Base-by-base conservation (phyloP, 2,797 vertebrate species). In the Ctenosaura bakeri region DNA sequence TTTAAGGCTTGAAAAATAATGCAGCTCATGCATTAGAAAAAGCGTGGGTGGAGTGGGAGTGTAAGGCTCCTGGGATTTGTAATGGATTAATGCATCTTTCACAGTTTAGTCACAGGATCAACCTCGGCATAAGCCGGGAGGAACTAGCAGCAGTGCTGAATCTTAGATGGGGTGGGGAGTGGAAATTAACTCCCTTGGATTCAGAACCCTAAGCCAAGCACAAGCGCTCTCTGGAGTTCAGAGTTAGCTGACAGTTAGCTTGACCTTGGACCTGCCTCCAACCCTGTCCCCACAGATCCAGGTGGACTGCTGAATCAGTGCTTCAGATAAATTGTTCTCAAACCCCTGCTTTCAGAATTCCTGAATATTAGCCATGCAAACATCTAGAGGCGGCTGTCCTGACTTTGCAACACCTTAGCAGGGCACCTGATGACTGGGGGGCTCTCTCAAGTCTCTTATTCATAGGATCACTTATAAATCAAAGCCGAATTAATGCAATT, bases 21-120 rank as follows among this genome's bases (percentile, higher is more conserved):
- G 93, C 81, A 90, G 84, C 42, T 86, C 91, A 92, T 87, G 86
- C 78, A 91, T 95, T 88, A 90, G 76, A 94, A 59, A 89, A 69
- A 26, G 56, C 79, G 90, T 90, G 93, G 87, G 52, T 87, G 64
- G 93, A 26, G 89, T 87, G 71, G n/a, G 59, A 95, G 0, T 81
- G 12, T 80, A 92, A 76, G 76, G 85, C 89, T 89, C 83, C 9
- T 6, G 81, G 66, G 85, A 94, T 0, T 88, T 78, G 64, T 66
- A 89, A 93, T 88, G 83, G 38, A 92, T 79, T 86, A 94, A 46
- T 89, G 85, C 92, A 87, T 64, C 52, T 83, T 90, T 93, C 81
- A 86, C 88, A 91, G 89, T 88, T 83, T 89, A 84, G 83, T 79
- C 93, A 87, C 69, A 86, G 71, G 92, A 71, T 95, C 26, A 8